These are phyloP conservation scores for Eupsittula cactorum DNA, from an alignment of 2,113 vertebrate species.

Conservation along the genomic window DNA sequence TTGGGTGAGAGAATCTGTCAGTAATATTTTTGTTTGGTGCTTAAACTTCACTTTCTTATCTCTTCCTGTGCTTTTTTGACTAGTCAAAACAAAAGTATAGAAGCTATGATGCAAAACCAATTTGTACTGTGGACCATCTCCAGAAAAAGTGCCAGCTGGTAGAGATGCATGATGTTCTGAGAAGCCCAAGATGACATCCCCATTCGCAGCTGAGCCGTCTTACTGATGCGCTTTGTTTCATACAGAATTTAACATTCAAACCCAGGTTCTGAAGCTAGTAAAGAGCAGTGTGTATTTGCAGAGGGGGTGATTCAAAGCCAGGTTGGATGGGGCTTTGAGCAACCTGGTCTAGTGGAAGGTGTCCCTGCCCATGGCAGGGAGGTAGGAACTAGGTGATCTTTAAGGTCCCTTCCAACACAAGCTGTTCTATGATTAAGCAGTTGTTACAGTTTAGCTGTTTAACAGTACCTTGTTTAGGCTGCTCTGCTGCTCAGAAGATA, in stretches of 20 bases:
- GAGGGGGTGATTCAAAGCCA: neutral
- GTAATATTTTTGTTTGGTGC: neutral
- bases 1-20: conserved; percentile 76
- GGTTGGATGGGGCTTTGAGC: neutral
- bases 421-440: neutral
- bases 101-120: neutral
- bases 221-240: neutral
- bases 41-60: neutral
- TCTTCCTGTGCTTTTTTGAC: neutral
- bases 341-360: neutral
- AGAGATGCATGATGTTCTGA: neutral
- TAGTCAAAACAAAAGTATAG: neutral
- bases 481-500: neutral
- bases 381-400: neutral
- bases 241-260: neutral
- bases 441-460: neutral
- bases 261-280: neutral
- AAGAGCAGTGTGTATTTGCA: neutral
- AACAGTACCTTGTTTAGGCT: neutral
- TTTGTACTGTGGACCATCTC: neutral
- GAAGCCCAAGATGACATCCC: neutral
- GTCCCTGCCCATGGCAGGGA: neutral
- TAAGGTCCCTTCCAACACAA: neutral
- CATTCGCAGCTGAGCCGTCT: neutral
- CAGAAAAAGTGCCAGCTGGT: neutral